phyloP scores from a whole-genome alignment of 2,113 vertebrate genomes.

The Scartelaos histophorus region DNA sequence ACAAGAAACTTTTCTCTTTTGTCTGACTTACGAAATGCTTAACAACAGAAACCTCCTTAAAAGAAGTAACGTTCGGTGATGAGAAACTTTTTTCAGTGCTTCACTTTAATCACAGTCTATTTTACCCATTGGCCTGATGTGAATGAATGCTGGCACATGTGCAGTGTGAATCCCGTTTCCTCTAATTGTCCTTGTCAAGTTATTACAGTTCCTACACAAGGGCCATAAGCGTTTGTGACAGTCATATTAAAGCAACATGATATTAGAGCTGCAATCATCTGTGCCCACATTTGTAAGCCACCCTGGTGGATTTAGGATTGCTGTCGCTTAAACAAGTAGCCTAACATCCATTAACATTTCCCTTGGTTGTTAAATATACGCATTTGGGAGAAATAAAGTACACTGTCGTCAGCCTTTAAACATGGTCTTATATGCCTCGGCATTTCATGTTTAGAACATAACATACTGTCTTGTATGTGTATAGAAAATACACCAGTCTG shows the following conservation, averaged over 20 bases:
- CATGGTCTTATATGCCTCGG: no score
- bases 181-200: slow-evolving; percentile 8
- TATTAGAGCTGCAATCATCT: slow-evolving; percentile 15
- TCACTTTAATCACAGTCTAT: not conserved
- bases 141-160: not conserved
- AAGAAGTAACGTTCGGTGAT: not conserved
- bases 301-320: slow-evolving; percentile 6
- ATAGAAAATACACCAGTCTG: no score
- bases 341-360: slow-evolving; percentile 41
- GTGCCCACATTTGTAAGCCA: slow-evolving; percentile 11
- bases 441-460: no score
- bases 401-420: not conserved
- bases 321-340: slow-evolving; percentile 40
- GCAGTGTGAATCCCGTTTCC: not conserved
- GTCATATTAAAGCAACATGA: slow-evolving; percentile 30
- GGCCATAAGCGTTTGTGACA: slow-evolving; percentile 12
- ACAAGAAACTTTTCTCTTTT: no score
- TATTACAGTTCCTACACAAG: slow-evolving; percentile 4
- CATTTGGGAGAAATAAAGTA: not conserved
- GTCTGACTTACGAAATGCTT: not conserved
- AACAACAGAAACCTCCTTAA: not conserved
- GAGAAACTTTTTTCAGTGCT: not conserved
- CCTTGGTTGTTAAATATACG: slow-evolving; percentile 8
- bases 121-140: not conserved
- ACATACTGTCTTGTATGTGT: no score